These are phyloP conservation scores for Pseudomyrmex concolor DNA, from an alignment of 1,140 invertebrate genomes.

Conservation along the genomic window DNA sequence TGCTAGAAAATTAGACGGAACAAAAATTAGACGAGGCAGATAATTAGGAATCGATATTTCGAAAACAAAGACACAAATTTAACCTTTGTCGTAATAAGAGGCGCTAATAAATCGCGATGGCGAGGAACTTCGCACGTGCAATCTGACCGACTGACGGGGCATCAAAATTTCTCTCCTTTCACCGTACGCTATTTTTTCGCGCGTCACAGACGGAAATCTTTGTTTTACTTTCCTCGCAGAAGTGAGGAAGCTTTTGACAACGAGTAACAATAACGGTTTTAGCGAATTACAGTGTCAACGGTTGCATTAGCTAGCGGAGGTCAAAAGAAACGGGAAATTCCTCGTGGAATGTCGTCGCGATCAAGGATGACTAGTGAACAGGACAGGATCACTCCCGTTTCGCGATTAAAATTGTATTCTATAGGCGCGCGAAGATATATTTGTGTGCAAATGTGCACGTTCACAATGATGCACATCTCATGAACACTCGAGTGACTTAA, in stretches of 20 bases:
- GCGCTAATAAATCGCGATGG: conserved; percentile 20
- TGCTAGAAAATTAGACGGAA: background rate
- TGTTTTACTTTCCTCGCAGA: background rate
- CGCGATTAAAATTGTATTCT: conserved; percentile 52
- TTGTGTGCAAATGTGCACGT: no score
- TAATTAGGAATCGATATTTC: conserved; percentile 18
- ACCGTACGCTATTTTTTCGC: background rate
- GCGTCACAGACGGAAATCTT: background rate
- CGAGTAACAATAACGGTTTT: background rate
- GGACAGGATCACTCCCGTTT: conserved; percentile 34
- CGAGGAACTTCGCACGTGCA: background rate
- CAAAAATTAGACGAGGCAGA: background rate
- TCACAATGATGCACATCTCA: no score
- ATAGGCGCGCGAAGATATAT: no score
- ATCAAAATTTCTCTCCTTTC: conserved; percentile 36
- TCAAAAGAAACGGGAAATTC: conserved; percentile 71
- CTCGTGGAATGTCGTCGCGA: conserved; percentile 65
- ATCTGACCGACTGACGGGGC: background rate
- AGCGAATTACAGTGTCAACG: background rate
- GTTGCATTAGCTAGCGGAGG: background rate
- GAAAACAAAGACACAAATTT: conserved; percentile 26
- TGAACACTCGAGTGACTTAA: no score
- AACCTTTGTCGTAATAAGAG: conserved; percentile 41
- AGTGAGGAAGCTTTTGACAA: background rate
- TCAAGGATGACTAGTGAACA: conserved; percentile 72